Evolutionary conservation across 2,113 vertebrate genomes (phyloP).

Genomic region (Otus sunia): DNA sequence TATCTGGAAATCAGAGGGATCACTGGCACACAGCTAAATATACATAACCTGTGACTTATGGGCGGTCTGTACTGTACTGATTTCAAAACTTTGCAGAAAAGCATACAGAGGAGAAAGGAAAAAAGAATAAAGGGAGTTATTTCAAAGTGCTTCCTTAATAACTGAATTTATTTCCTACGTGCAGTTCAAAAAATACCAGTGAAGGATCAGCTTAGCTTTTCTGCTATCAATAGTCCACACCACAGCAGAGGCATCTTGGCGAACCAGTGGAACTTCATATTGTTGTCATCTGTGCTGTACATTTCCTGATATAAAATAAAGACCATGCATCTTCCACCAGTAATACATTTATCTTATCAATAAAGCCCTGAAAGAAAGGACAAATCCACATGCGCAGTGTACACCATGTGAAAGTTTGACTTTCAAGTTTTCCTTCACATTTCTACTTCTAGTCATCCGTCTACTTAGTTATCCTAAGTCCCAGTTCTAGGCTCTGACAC

Average conservation of each 20-base stretch:
- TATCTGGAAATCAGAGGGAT: background rate
- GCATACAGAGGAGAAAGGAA: rapidly evolving
- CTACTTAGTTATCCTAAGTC: background rate
- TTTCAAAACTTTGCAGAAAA: background rate
- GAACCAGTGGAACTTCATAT: background rate
- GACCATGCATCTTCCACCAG: background rate
- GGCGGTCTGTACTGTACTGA: background rate
- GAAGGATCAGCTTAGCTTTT: background rate
- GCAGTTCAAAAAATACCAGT: background rate
- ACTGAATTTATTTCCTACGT: background rate
- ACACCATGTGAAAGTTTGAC: background rate
- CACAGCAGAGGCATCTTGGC: background rate
- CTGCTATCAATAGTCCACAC: background rate
- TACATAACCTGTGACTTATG: background rate
- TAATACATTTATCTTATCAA: background rate
- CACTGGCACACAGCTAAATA: background rate
- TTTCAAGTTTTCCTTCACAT: background rate
- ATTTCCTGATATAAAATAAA: background rate
- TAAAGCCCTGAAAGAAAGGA: background rate
- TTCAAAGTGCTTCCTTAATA: background rate
- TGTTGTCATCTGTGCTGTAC: background rate
- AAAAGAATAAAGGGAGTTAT: background rate
- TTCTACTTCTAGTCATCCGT: background rate
- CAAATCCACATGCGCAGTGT: background rate
- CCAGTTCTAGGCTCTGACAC: background rate